Conservation (phyloP, 2,888 invertebrate genomes). For the Sinotaia quadrata region DNA sequence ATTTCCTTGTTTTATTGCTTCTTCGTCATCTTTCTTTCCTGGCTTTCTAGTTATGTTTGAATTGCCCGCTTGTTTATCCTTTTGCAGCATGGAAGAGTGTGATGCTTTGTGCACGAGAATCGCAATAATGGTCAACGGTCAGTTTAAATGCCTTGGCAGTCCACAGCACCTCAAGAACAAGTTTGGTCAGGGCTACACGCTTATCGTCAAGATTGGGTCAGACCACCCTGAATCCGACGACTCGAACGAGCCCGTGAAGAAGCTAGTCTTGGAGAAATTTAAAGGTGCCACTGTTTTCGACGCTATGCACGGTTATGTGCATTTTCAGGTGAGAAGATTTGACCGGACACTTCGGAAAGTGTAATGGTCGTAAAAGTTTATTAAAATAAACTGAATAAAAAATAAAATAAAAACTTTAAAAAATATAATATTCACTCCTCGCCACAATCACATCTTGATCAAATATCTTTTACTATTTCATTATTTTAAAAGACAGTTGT, state of each 20-base stretch:
- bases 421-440: too few species aligned
- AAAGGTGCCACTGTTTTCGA: conserved; percentile 68
- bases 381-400: too few species aligned
- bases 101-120: conserved; percentile 85
- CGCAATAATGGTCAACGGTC: conserved; percentile 84
- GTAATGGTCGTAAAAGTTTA: too few species aligned
- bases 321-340: conserved; percentile 28
- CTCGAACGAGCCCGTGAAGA: conserved; percentile 44
- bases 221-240: conserved; percentile 18
- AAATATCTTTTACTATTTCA: too few species aligned
- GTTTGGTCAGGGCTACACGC: conserved; percentile 80
- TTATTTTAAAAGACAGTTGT: too few species aligned
- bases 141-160: conserved; percentile 82
- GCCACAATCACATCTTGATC: too few species aligned
- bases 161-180: conserved; percentile 82
- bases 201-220: conserved; percentile 71
- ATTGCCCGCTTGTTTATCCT: too few species aligned
- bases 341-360: too few species aligned
- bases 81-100: conserved; percentile 87
- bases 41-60: too few species aligned
- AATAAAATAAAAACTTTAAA: too few species aligned
- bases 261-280: conserved; percentile 56
- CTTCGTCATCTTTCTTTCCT: too few species aligned
- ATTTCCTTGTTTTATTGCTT: too few species aligned
- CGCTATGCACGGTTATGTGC: conserved; percentile 38